Percentiles rank a stretch among this genome's conserved stretches.
Conservation (phyloP, 2,888 invertebrate genomes). For the Polydrusus cervinus region DNA sequence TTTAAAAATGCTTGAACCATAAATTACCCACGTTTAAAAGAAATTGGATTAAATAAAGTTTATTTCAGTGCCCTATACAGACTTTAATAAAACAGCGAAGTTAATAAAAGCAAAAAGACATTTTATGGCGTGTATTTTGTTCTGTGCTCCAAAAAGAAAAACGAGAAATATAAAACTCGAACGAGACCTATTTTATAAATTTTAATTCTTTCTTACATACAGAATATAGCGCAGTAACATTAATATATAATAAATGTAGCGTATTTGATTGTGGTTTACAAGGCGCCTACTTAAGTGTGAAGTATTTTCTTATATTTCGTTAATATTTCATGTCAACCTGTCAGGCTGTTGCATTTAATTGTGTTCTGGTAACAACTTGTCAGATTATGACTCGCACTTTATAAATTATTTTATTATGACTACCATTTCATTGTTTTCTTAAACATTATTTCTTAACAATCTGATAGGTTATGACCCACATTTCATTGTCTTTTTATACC, state of each 20-base stretch:
- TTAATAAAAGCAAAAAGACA: constrained; percentile 24
- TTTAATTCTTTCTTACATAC: constrained; percentile 17
- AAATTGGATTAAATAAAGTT: constrained; percentile 23
- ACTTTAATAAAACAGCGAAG: constrained; percentile 26
- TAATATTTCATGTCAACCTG: too few species aligned
- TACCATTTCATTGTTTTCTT: too few species aligned
- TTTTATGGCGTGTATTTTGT: constrained; percentile 23
- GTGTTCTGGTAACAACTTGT: too few species aligned
- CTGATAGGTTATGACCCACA: not conserved
- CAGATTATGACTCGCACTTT: not conserved
- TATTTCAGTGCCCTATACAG: constrained; percentile 18
- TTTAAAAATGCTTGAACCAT: constrained; percentile 7
- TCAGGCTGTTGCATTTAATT: too few species aligned
- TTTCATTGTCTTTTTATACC: not conserved
- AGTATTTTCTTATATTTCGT: too few species aligned
- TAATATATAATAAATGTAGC: not conserved
- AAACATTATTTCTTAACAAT: not conserved
- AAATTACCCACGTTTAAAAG: constrained; percentile 14
- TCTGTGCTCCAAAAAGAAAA: constrained; percentile 21
- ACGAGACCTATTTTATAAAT: constrained; percentile 17
- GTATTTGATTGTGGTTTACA: not conserved
- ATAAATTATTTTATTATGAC: not conserved
- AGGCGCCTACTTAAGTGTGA: too few species aligned
- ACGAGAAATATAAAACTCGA: constrained; percentile 3
- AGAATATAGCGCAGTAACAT: not conserved